phyloP scores from a whole-genome alignment of 2,888 invertebrate species.

The Cenopis cana region DNA sequence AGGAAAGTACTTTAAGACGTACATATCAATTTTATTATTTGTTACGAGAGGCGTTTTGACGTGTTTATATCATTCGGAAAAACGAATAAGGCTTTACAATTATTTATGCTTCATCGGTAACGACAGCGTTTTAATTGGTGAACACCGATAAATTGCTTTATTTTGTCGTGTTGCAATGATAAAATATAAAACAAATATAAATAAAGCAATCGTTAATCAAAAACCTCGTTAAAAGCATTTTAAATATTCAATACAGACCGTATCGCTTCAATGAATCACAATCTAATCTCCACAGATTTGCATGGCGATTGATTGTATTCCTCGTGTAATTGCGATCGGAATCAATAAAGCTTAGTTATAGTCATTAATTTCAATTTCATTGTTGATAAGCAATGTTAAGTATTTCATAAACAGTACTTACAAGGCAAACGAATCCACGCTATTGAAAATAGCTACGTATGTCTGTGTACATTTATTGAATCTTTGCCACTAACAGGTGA shows the following conservation, averaged over 20 bases:
- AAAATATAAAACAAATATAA: not conserved
- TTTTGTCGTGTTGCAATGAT: not conserved
- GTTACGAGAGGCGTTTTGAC: not conserved
- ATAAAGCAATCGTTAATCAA: constrained; percentile 24
- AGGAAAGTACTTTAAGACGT: not conserved
- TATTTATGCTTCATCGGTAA: not conserved
- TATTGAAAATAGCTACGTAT: no score
- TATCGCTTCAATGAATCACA: constrained; percentile 38
- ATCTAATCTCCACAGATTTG: constrained; percentile 38
- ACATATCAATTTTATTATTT: not conserved
- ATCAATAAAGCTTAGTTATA: constrained; percentile 40
- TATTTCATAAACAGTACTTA: no score
- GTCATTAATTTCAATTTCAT: constrained; percentile 13
- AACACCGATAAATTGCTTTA: constrained; percentile 1
- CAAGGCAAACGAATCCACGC: no score
- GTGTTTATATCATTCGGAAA: not conserved
- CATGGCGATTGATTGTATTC: constrained; percentile 42
- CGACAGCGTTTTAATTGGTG: not conserved
- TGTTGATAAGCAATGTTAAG: constrained; percentile 11
- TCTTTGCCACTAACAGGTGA: no score
- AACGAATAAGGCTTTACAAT: not conserved
- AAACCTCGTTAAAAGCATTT: constrained; percentile 35
- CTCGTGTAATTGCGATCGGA: constrained; percentile 37
- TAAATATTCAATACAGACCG: constrained; percentile 22
- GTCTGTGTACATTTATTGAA: no score